Evolutionary conservation across 1,140 invertebrate species (phyloP), one percentile per base, ranked within the genome.

Genomic region (Hypsibius dujardini): DNA sequence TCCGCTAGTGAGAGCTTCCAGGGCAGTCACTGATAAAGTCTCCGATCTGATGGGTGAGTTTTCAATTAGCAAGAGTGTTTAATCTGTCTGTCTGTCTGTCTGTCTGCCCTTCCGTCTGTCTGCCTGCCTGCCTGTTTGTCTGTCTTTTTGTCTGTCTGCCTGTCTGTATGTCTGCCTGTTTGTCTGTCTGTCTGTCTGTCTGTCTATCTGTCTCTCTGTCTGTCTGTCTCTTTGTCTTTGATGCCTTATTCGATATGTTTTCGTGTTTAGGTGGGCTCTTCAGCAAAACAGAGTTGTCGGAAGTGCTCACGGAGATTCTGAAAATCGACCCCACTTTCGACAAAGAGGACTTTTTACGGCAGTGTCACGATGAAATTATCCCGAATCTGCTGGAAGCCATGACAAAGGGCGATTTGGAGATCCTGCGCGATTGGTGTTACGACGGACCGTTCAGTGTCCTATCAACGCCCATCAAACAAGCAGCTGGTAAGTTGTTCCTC

Each of bases 401-500:
- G 85, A 86, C 93, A 14, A 82, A 87, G 74, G 92, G 92, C 1
- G 79, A 86, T 76, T 74, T 84, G 60, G 82, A 85, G 74, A 88
- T 99, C 73, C 82, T 99, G 2, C 90, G 92, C 82, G 95, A 98
- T 78, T 99, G 96, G 96, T 98, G 94, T 77, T 90, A 97, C 80
- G 95, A 99, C 82, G 90, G 90, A 76, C 89, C 93, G 0, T 99
- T 85, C 78, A 97, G 92, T 79, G 81, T 92, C 42, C 83, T 99
- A 71, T 85, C 92, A 0, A 86, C 88, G 47, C 92, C 93, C 1
- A 85, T 98, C 47, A 88, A 88, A 77, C 87, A 93, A 80, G 92
- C 89, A 87, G 76, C 87, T 88, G 77, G 78, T 89, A 70, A 88
- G 88, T 1, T 78, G 75, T 56, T 69, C 47, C 3, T 73, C 75